These are phyloP conservation scores for Micromys minutus DNA, from an alignment of 2,113 vertebrate species.

Conservation along the genomic window DNA sequence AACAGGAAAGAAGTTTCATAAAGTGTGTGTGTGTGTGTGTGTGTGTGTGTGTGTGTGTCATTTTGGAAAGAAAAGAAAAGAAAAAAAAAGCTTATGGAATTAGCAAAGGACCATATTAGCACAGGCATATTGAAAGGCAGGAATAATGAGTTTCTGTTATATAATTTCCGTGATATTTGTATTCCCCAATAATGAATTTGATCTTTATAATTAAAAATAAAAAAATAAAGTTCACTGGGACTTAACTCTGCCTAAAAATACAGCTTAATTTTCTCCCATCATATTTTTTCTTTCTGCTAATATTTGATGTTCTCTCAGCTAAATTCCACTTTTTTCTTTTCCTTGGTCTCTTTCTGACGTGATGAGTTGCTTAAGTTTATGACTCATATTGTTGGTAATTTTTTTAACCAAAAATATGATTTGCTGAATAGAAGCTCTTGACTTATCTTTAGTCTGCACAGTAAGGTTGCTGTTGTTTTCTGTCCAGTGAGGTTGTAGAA, in stretches of 20 bases:
- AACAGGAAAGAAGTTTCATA: slow-evolving; percentile 1
- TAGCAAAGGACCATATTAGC: slow-evolving; percentile 36
- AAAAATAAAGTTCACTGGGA: slow-evolving; percentile 79
- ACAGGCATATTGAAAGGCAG: slow-evolving; percentile 37
- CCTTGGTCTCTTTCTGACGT: slow-evolving; percentile 33
- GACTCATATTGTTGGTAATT: not conserved
- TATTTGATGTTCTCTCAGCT: slow-evolving; percentile 71
- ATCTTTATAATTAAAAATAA: slow-evolving; percentile 78
- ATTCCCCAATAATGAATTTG: slow-evolving; percentile 69
- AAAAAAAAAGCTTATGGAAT: slow-evolving; percentile 62
- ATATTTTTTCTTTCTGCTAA: slow-evolving; percentile 63
- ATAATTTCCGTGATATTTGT: slow-evolving; percentile 72
- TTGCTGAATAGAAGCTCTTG: slow-evolving; percentile 8
- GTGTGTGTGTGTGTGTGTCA: too few species aligned
- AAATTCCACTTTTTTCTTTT: slow-evolving; percentile 39
- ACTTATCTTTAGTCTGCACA: not conserved
- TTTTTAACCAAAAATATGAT: not conserved
- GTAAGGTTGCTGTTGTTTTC: not conserved
- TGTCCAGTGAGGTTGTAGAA: not conserved
- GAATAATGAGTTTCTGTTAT: slow-evolving; percentile 71
- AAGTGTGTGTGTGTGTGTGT: slow-evolving; percentile 42
- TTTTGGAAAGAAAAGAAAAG: slow-evolving; percentile 52
- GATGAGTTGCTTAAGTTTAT: slow-evolving; percentile 11
- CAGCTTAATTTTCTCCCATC: slow-evolving; percentile 71
- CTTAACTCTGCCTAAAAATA: slow-evolving; percentile 66